Evolutionary conservation across 30 jellyfish, hydroid and myxozoan genomes (phyloP), one percentile per base, ranked within the genome.

Genomic region (Cassiopea andromeda): DNA sequence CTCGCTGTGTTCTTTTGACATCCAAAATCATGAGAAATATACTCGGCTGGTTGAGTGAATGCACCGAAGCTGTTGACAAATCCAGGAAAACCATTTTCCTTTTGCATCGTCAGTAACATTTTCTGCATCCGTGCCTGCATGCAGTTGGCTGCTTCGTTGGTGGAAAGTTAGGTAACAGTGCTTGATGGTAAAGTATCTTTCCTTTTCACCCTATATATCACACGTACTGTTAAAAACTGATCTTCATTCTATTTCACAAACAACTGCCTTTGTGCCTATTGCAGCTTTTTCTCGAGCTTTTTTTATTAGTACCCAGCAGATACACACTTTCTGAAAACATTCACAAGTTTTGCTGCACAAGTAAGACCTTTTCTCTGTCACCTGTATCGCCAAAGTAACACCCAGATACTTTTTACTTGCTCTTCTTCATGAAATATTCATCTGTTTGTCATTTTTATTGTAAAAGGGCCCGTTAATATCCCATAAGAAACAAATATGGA

Each of bases 351-450:
- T 54, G 10, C 64, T 54, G 10, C 12, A 3, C 64, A 54, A 54
- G 12, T 3, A 3, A 54, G 64, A 54, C 12, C 12, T 54, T 54
- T 3, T 54, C 12, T 54, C 12, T 54, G 64, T 10, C 12, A 54
- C 64, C 12, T 54, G 7, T 10, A 10, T 3, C 64, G 12, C 64
- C 64, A 54, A 27, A 54, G 64, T 72, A 49, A 46, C 50, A 72
- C 54, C 81, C 81, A 72, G 38, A 2, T 60, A 54, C 93, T 60
- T 44, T 48, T 85, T 75, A 71, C 60, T 1, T 74, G n/a, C 86
- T 66, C 60, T 12, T 17, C 76, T 81, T 87, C 94, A 87, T 87
- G 89, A 73, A 87, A 87, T 13, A 87, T 87, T 87, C 71, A 87
- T 77, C 70, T 75, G 69, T 5, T 45, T 43, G 75, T 44, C 13